Conservation (phyloP, 2,888 invertebrate species). For the Galerucella nymphaeae region DNA sequence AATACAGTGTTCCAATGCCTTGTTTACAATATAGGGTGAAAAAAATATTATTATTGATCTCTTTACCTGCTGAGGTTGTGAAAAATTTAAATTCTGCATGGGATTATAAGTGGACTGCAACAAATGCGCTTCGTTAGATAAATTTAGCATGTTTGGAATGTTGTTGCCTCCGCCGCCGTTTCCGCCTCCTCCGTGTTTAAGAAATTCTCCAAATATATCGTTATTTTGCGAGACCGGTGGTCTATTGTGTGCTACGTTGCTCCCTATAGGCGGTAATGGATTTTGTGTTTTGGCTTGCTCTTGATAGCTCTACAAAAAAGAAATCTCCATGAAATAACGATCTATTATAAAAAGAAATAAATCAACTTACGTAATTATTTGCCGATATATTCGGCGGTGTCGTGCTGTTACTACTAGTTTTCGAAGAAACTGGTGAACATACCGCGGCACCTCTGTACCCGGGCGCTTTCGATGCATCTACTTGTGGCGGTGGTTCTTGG, state of each 20-base stretch:
- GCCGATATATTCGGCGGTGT: conserved; percentile 66
- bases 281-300: conserved; percentile 55
- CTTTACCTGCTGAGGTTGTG: conserved; percentile 55
- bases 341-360: background rate
- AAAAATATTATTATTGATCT: too few relatives aligned
- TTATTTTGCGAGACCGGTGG: conserved; percentile 48
- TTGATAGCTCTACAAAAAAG: conserved; percentile 50
- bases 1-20: too few relatives aligned
- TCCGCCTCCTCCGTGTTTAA: conserved; percentile 42
- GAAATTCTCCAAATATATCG: conserved; percentile 46
- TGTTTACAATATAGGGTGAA: too few relatives aligned
- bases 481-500: conserved; percentile 71
- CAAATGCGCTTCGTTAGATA: conserved; percentile 61
- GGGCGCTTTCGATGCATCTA: conserved; percentile 90
- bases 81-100: conserved; percentile 56
- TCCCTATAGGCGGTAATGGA: conserved; percentile 60
- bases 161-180: conserved; percentile 51
- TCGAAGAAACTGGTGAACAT: conserved; percentile 80
- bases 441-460: conserved; percentile 86
- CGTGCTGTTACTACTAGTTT: conserved; percentile 69
- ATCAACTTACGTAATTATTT: conserved; percentile 42
- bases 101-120: conserved; percentile 59
- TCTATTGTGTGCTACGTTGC: conserved; percentile 57
- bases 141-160: conserved; percentile 64
- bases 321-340: background rate